These are phyloP conservation scores for Pogona vitticeps DNA, from an alignment of 2,113 vertebrate genomes.

Conservation along the genomic window DNA sequence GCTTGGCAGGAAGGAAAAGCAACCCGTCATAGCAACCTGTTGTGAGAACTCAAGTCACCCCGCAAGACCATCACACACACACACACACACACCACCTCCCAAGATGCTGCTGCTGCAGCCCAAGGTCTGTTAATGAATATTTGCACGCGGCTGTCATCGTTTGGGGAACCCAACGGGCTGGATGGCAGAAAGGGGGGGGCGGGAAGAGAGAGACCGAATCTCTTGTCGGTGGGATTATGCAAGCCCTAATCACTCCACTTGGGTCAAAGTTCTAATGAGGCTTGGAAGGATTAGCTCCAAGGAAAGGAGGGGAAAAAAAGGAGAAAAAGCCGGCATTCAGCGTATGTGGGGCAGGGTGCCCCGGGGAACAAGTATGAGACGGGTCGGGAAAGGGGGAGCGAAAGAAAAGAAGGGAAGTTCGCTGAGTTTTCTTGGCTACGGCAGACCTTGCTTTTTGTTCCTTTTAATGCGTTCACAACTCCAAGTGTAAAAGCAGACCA, in stretches of 20 bases:
- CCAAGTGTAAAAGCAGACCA: background rate
- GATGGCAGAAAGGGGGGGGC: background rate
- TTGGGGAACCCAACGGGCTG: background rate
- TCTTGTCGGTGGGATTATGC: background rate
- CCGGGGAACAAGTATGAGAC: background rate
- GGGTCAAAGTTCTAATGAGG: slow-evolving; percentile 31
- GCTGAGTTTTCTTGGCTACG: background rate
- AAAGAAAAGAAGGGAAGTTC: background rate
- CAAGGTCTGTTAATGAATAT: background rate
- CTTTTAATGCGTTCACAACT: background rate
- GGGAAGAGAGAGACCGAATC: too few species aligned
- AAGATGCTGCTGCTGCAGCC: background rate
- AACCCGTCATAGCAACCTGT: background rate
- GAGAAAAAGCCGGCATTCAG: slow-evolving; percentile 28
- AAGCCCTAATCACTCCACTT: slow-evolving; percentile 9
- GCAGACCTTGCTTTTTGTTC: background rate
- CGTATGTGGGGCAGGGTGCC: background rate
- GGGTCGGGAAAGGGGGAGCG: background rate
- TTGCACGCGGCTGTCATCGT: background rate
- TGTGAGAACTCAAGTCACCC: background rate
- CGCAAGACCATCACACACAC: background rate
- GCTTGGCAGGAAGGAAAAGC: background rate
- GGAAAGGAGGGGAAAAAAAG: background rate
- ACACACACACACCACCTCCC: background rate
- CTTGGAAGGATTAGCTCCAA: slow-evolving; percentile 5